phyloP scores from a whole-genome alignment of 1,140 invertebrate species.

The Platyscapa corneri region DNA sequence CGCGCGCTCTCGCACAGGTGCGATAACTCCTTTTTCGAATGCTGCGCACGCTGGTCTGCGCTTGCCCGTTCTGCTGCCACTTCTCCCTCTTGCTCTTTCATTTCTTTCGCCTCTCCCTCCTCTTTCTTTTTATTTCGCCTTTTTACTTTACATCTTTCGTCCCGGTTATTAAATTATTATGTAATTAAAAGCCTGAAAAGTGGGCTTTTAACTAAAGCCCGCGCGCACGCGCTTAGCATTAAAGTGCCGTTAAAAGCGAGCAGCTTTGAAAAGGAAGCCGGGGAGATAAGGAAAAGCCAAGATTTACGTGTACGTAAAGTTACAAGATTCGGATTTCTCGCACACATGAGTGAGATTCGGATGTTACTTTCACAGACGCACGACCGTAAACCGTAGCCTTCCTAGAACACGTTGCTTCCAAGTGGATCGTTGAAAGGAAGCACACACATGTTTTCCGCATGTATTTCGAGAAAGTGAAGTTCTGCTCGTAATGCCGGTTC shows the following conservation, averaged over 20 bases:
- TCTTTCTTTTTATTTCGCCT: background rate
- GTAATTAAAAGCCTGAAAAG: slow-evolving; percentile 28
- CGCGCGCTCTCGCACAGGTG: slow-evolving; percentile 40
- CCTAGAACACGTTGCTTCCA: slow-evolving; percentile 4
- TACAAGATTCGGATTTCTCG: slow-evolving; percentile 11
- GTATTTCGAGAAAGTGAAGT: background rate
- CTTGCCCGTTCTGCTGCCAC: background rate
- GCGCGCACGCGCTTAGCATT: background rate
- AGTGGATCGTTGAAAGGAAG: background rate
- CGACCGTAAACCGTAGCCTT: background rate
- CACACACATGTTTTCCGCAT: slow-evolving; percentile 16
- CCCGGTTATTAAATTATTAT: slow-evolving; percentile 46
- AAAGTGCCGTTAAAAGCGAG: slow-evolving; percentile 1
- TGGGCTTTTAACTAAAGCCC: background rate
- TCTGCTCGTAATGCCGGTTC: background rate
- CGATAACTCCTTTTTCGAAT: slow-evolving; percentile 51
- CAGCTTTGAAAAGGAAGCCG: background rate
- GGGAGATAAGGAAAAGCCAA: background rate
- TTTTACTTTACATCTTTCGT: background rate
- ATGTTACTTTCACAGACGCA: background rate
- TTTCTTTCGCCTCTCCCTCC: background rate
- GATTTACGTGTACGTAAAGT: slow-evolving; percentile 12
- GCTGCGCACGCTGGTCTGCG: slow-evolving; percentile 17
- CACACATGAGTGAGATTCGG: background rate
- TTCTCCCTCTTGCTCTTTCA: background rate